These are phyloP conservation scores for Altica lythri DNA, from an alignment of 2,888 invertebrate genomes.

Conservation along the genomic window DNA sequence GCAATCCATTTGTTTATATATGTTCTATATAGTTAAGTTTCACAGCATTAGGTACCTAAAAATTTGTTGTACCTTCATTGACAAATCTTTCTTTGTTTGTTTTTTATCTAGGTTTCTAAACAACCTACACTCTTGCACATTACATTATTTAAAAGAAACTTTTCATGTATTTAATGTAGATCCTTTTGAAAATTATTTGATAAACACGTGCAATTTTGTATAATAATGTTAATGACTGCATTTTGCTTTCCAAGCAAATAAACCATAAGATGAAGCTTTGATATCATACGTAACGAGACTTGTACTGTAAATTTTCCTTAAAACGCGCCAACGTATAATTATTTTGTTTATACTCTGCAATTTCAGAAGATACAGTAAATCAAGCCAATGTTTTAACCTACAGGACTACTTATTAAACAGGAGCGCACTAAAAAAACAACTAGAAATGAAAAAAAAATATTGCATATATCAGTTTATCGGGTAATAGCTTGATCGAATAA, in stretches of 20 bases:
- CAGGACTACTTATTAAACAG: conserved; percentile 20
- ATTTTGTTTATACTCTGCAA: conserved; percentile 41
- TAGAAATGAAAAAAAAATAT: neutral
- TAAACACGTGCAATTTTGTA: conserved; percentile 5
- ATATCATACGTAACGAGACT: conserved; percentile 20
- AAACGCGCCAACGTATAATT: conserved; percentile 44
- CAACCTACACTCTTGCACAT: too few species aligned
- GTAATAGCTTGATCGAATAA: too few species aligned
- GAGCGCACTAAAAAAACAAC: conserved; percentile 5
- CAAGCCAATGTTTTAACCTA: conserved; percentile 39
- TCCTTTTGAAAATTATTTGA: neutral
- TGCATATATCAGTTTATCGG: too few species aligned
- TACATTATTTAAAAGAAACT: too few species aligned
- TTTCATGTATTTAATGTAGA: neutral
- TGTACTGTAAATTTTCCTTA: conserved; percentile 48
- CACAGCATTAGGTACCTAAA: too few species aligned
- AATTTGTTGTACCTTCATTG: too few species aligned
- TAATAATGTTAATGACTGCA: conserved; percentile 9
- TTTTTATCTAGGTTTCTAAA: too few species aligned
- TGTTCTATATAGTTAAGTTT: too few species aligned
- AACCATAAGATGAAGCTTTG: conserved; percentile 19
- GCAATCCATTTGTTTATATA: too few species aligned
- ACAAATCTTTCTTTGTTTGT: too few species aligned
- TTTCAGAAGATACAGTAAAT: conserved; percentile 47
- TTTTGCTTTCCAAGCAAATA: conserved; percentile 18